These are phyloP conservation scores for Phenacoccus solenopsis DNA, from an alignment of 1,140 invertebrate genomes.

Conservation along the genomic window DNA sequence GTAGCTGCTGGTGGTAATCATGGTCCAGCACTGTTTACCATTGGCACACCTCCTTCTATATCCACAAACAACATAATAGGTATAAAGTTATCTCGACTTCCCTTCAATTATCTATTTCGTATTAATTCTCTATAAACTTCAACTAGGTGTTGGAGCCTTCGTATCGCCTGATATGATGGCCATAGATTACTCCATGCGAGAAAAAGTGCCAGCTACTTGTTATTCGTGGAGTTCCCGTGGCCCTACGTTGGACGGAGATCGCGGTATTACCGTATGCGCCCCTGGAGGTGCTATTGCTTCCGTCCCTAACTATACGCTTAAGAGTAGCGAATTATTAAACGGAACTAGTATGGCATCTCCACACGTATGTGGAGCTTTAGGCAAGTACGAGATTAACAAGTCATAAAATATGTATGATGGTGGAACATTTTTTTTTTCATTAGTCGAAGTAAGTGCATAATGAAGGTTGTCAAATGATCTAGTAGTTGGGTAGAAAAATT, in stretches of 20 bases:
- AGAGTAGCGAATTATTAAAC: conserved; percentile 86
- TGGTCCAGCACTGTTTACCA: conserved; percentile 83
- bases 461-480: too few species aligned
- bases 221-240: conserved; percentile 94
- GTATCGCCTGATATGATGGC: conserved; percentile 96
- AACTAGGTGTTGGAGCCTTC: conserved; percentile 89
- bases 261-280: conserved; percentile 80
- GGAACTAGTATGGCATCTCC: conserved; percentile 95
- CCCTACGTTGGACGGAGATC: conserved; percentile 73
- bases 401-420: background rate
- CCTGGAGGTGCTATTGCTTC: conserved; percentile 94
- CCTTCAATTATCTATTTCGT: background rate
- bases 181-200: conserved; percentile 81
- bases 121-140: conserved; percentile 22
- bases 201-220: conserved; percentile 66
- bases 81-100: conserved; percentile 27
- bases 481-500: too few species aligned
- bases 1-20: conserved; percentile 87
- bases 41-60: conserved; percentile 86
- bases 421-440: too few species aligned
- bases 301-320: conserved; percentile 80
- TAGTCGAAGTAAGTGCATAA: too few species aligned
- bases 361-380: conserved; percentile 79
- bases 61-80: conserved; percentile 67
- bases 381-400: conserved; percentile 35